phyloP scores from a whole-genome alignment of 2,888 invertebrate genomes.

The Orchesellides sinensis region DNA sequence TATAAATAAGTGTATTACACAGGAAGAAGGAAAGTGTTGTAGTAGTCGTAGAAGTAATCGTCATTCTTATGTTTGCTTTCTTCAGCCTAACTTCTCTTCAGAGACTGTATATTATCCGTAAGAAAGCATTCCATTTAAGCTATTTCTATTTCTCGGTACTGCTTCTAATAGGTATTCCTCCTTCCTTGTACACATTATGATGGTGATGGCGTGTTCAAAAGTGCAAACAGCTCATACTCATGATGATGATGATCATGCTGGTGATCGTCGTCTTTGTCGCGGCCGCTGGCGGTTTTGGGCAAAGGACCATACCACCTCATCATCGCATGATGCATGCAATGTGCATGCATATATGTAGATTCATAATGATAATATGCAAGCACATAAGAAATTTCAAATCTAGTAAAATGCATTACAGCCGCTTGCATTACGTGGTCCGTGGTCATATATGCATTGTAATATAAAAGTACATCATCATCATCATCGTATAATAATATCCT shows the following conservation, averaged over 20 bases:
- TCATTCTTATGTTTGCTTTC: slow-evolving; percentile 6
- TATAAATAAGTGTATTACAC: slow-evolving; percentile 17
- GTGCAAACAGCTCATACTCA: slow-evolving; percentile 48
- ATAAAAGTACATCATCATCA: neutral
- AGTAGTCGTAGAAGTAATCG: neutral
- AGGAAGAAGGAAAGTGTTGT: slow-evolving; percentile 17
- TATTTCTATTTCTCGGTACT: slow-evolving; percentile 31
- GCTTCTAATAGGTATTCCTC: slow-evolving; percentile 39
- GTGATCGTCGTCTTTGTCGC: slow-evolving; percentile 16
- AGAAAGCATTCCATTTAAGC: neutral
- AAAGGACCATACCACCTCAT: slow-evolving; percentile 47
- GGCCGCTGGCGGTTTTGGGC: slow-evolving; percentile 54
- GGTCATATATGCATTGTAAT: neutral
- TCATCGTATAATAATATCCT: slow-evolving; percentile 8
- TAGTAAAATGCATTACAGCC: no score
- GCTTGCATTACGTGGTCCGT: no score
- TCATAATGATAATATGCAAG: no score
- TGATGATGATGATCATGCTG: slow-evolving; percentile 24
- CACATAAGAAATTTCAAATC: no score
- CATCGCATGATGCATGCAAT: slow-evolving; percentile 13
- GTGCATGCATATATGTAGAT: neutral
- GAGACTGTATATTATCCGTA: neutral
- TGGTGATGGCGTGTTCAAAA: slow-evolving; percentile 40
- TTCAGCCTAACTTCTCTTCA: neutral
- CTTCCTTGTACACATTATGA: slow-evolving; percentile 30